phyloP scores from a whole-genome alignment of 2,888 invertebrate species.

The Drosophila affinis region DNA sequence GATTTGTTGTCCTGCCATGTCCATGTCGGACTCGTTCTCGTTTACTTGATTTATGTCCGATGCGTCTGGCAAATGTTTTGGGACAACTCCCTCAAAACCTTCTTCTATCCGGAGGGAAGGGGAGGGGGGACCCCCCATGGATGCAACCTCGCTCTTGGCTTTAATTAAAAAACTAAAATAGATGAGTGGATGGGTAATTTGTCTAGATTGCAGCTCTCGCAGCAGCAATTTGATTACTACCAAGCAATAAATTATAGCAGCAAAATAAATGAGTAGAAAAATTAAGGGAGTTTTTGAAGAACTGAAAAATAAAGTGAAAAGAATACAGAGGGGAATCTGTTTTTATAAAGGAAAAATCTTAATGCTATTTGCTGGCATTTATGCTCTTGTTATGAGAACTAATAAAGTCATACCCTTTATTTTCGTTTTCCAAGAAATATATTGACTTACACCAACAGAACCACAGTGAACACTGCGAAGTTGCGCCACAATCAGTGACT shows the following conservation, averaged over 20 bases:
- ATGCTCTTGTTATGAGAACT: too few species aligned
- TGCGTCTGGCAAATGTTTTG: constrained; percentile 45
- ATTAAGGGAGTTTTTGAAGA: too few species aligned
- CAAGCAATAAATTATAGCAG: constrained; percentile 59
- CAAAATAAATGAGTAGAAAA: constrained; percentile 12
- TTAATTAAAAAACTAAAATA: constrained; percentile 73
- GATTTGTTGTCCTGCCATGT: constrained; percentile 51
- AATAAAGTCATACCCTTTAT: too few species aligned
- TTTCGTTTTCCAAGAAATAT: neutral
- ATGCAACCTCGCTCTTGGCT: constrained; percentile 35
- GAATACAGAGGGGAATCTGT: neutral
- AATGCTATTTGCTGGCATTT: too few species aligned
- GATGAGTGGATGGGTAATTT: constrained; percentile 65
- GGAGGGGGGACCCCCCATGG: neutral
- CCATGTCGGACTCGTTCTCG: constrained; percentile 47
- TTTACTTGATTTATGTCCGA: constrained; percentile 70
- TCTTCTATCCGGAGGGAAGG: neutral
- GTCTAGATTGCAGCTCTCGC: constrained; percentile 65
- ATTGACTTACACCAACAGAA: too few species aligned
- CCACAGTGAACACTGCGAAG: too few species aligned
- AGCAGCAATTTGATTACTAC: constrained; percentile 61
- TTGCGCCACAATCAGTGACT: too few species aligned
- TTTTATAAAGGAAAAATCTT: neutral
- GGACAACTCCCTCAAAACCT: constrained; percentile 25
- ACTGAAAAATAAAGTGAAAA: too few species aligned